Percentiles rank a stretch among this genome's conserved stretches.
Evolutionary conservation across 2,888 invertebrate genomes (phyloP).

Genomic region (Drosophila macrospina): DNA sequence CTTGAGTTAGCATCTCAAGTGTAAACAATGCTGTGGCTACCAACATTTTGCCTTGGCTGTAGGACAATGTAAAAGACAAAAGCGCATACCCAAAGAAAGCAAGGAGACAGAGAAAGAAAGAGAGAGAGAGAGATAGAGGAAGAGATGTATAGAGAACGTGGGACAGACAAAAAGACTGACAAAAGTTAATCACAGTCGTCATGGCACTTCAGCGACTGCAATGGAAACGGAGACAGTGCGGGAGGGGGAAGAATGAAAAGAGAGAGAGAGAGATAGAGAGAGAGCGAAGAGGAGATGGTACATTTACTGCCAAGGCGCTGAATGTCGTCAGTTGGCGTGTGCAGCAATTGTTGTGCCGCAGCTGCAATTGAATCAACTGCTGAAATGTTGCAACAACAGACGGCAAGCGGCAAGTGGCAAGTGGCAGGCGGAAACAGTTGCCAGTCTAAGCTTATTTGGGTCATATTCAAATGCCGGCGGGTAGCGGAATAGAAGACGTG

Average conservation of each 20-base stretch:
- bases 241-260: not conserved
- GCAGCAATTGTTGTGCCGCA: constrained; percentile 32
- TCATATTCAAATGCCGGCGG: constrained; percentile 59
- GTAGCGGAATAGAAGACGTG: not conserved
- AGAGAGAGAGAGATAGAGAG: not conserved
- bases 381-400: constrained; percentile 27
- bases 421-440: constrained; percentile 24
- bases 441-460: constrained; percentile 51
- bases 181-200: constrained; percentile 71
- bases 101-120: not conserved
- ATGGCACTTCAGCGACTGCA: constrained; percentile 49
- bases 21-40: constrained; percentile 55
- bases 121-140: not conserved
- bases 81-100: constrained; percentile 29
- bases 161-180: constrained; percentile 49
- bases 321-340: constrained; percentile 48
- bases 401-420: constrained; percentile 6
- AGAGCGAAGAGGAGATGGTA: not conserved
- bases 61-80: constrained; percentile 41
- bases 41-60: constrained; percentile 61
- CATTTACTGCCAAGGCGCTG: constrained; percentile 30
- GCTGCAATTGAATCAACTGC: constrained; percentile 43
- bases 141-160: not conserved
- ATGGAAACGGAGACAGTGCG: not conserved
- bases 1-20: constrained; percentile 56